Percentiles rank a stretch among this genome's conserved stretches.
These are phyloP conservation scores for Parnassius glacialis DNA, from an alignment of 2,888 invertebrate species.

Conservation along the genomic window DNA sequence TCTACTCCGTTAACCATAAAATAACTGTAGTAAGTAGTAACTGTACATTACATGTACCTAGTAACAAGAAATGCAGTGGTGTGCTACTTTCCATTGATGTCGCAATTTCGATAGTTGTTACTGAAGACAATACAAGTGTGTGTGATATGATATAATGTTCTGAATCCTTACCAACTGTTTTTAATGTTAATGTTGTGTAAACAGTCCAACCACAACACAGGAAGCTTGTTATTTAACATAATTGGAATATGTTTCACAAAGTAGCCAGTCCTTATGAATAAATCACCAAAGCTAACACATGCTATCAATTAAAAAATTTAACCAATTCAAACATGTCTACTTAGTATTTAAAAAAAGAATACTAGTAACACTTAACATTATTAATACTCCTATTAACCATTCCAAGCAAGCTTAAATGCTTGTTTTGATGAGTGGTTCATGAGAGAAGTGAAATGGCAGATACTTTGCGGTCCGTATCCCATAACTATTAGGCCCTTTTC, in stretches of 20 bases:
- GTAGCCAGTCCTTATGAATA: neutral
- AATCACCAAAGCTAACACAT: neutral
- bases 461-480: no score
- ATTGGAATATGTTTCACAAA: neutral
- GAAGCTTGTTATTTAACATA: neutral
- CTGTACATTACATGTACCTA: slow-evolving; percentile 31
- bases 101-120: slow-evolving; percentile 36
- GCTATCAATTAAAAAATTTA: no score
- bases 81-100: slow-evolving; percentile 51
- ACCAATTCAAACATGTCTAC: no score
- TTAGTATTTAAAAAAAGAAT: no score
- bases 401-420: no score
- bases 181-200: neutral
- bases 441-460: no score
- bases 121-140: slow-evolving; percentile 31
- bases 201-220: neutral
- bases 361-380: no score
- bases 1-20: slow-evolving; percentile 26
- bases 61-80: slow-evolving; percentile 30
- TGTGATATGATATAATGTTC: slow-evolving; percentile 39
- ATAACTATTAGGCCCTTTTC: no score
- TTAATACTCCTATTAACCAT: no score
- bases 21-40: slow-evolving; percentile 6
- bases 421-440: no score
- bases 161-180: slow-evolving; percentile 12